A percentile compares a stretch with the other conserved stretches of the same genome.
These are phyloP conservation scores for Agonopterix alstromeriana DNA, from an alignment of 2,888 invertebrate genomes.

Conservation along the genomic window DNA sequence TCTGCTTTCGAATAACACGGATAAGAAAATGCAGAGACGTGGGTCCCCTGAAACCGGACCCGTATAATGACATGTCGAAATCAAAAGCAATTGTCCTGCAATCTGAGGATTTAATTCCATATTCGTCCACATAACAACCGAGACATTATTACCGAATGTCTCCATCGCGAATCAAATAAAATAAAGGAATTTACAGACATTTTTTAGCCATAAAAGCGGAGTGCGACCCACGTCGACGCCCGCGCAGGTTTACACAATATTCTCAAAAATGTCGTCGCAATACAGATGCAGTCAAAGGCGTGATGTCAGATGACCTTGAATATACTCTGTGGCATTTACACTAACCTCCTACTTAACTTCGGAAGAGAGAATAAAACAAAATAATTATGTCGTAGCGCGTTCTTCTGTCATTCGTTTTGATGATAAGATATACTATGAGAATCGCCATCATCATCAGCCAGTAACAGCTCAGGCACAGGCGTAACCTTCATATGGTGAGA, in stretches of 20 bases:
- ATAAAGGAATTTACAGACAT: neutral
- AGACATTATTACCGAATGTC: neutral
- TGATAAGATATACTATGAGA: no score
- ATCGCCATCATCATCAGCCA: no score
- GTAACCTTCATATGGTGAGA: no score
- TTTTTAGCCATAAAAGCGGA: neutral
- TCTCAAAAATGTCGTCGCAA: slow-evolving; percentile 16
- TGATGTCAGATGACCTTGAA: neutral
- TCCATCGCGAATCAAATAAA: neutral
- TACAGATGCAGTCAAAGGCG: neutral
- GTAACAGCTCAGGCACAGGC: no score
- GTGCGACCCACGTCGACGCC: slow-evolving; percentile 14
- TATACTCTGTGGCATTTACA: neutral
- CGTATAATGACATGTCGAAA: neutral
- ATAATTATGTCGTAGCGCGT: no score
- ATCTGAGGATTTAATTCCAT: neutral
- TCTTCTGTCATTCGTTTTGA: no score
- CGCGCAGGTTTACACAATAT: slow-evolving; percentile 18
- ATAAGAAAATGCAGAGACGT: no score
- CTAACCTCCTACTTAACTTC: neutral
- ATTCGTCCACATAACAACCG: neutral
- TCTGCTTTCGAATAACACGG: no score
- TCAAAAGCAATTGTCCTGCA: neutral
- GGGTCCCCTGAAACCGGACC: neutral
- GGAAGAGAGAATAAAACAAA: no score